Conservation (phyloP, 2,113 vertebrate genomes). For the Nannobrachium achirus region DNA sequence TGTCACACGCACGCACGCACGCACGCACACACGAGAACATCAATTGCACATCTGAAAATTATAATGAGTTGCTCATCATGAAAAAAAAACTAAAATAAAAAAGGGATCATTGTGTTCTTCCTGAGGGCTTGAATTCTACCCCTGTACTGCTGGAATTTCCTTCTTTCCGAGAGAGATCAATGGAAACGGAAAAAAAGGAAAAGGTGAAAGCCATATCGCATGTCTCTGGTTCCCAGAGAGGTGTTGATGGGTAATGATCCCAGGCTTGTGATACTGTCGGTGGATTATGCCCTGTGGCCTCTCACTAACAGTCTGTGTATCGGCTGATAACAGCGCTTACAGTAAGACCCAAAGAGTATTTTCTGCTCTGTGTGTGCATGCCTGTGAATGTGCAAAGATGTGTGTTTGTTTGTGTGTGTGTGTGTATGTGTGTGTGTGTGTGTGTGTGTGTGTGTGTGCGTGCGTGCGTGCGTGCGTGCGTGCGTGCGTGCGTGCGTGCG, state of each 20-base stretch:
- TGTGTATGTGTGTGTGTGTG: neutral
- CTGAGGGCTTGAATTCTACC: neutral
- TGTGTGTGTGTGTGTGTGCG: neutral
- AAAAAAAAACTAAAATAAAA: too few species aligned
- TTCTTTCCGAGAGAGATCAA: conserved; percentile 7
- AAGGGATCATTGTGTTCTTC: neutral
- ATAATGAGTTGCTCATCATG: too few species aligned
- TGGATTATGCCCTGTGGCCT: neutral
- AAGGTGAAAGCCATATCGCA: neutral
- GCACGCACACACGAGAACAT: too few species aligned
- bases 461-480: neutral
- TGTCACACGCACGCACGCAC: neutral
- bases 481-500: neutral
- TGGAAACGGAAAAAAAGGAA: neutral
- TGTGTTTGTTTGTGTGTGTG: neutral
- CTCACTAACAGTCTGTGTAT: neutral
- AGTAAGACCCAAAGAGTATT: neutral
- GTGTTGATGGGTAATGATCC: neutral
- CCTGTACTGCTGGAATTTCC: neutral
- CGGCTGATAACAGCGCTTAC: neutral
- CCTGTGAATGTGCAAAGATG: neutral
- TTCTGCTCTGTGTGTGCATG: neutral
- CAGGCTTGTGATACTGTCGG: neutral
- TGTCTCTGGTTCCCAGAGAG: neutral
- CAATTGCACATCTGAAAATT: too few species aligned